phyloP scores from a whole-genome alignment of 2,797 vertebrate genomes.

The Tolypeutes matacus region DNA sequence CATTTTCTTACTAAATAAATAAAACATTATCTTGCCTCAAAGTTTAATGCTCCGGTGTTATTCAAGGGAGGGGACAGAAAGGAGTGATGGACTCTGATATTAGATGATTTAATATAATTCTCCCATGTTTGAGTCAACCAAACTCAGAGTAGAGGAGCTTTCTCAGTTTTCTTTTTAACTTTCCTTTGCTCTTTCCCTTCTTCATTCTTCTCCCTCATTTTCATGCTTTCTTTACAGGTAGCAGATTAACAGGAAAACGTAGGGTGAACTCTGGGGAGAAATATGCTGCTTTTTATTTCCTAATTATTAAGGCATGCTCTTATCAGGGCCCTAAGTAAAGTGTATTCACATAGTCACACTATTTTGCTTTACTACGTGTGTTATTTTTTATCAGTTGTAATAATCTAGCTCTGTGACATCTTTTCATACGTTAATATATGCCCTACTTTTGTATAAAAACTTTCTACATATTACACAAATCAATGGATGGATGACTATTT shows the following conservation, averaged over 20 bases:
- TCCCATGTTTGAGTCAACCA: neutral
- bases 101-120: constrained; percentile 37
- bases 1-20: constrained; percentile 62
- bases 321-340: neutral
- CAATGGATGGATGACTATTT: neutral
- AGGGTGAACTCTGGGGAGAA: neutral
- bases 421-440: neutral
- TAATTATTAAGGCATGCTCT: neutral
- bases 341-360: neutral
- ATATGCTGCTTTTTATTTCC: neutral
- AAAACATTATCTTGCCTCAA: constrained; percentile 47
- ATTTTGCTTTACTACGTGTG: neutral
- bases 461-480: neutral
- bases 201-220: constrained; percentile 1
- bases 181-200: neutral
- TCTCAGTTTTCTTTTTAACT: neutral
- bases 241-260: neutral
- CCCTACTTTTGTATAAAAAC: constrained; percentile 26
- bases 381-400: neutral
- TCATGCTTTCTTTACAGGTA: constrained; percentile 13
- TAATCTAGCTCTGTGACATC: neutral
- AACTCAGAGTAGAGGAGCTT: constrained; percentile 23
- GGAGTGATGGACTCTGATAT: neutral
- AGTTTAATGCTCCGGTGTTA: constrained; percentile 58
- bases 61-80: neutral